These are phyloP conservation scores for Octopus sinensis DNA, from an alignment of 1,140 invertebrate species.

Conservation along the genomic window DNA sequence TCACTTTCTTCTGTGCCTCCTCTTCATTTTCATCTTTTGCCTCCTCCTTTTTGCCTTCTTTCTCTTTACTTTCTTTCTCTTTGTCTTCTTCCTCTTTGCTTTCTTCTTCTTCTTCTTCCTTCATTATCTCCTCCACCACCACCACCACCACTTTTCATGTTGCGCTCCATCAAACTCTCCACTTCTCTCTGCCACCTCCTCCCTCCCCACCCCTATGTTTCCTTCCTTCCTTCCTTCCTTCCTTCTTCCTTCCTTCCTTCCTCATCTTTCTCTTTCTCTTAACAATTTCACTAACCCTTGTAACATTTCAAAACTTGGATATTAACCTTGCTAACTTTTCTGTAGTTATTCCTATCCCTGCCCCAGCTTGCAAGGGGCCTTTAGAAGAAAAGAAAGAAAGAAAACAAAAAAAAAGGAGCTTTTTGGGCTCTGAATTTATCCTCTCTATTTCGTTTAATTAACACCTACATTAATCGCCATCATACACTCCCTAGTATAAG, in stretches of 20 bases:
- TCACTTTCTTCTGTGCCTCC: neutral
- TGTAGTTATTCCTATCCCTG: too few species aligned
- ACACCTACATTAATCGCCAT: too few species aligned
- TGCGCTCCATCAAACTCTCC: neutral
- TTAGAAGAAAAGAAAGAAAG: too few species aligned
- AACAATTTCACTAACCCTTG: neutral
- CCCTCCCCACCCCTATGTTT: neutral
- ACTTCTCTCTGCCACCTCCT: neutral
- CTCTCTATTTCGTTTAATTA: too few species aligned
- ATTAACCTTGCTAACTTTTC: too few species aligned
- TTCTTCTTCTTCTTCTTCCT: neutral
- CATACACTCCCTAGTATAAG: too few species aligned
- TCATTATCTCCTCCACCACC: neutral
- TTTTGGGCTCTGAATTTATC: too few species aligned
- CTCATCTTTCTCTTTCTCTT: neutral
- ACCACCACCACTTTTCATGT: neutral
- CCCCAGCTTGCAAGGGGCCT: too few species aligned
- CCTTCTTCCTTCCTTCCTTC: neutral
- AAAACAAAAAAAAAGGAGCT: too few species aligned
- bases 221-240: neutral
- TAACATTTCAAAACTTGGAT: too few species aligned
- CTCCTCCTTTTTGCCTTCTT: neutral
- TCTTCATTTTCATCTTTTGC: neutral
- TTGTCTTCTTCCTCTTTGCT: neutral
- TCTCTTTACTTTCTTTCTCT: neutral